Evolutionary conservation across 2,797 vertebrate genomes (phyloP), one percentile per base, ranked within the genome.

Genomic region (Dallia pectoralis): DNA sequence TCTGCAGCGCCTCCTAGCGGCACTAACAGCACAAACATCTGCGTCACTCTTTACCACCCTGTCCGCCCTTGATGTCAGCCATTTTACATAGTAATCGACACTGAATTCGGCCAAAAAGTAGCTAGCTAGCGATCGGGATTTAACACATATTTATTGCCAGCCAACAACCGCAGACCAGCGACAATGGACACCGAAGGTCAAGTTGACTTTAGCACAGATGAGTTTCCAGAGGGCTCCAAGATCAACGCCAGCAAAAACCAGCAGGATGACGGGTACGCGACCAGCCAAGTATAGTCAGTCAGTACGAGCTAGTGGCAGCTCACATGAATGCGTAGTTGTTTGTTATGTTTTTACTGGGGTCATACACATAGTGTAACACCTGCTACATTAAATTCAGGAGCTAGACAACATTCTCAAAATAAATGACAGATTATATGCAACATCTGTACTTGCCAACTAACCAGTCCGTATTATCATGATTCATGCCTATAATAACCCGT

Each of bases 191-290:
- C 69, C 29, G 86, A 89, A 76, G 80, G 84, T n/a, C 82, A 83
- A 49, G 79, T 47, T 29, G 86, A 87, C 47, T 85, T 87, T 72
- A 91, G 87, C 77, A 85, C 89, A 32, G 93, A 95, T 61, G 94
- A 96, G 40, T 94, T 92, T 86, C 93, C 94, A 2, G 95, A 96
- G 78, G 95, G 95, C 30, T 95, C 95, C 22, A 96, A 95, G 83
- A 96, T 96, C 73, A 96, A 96, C 70, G 95, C 95, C 15, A 95
- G 95, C 91, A 95, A 95, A 81, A 96, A 95, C 61, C 94, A 92
- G 84, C 92, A 95, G 84, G 95, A 95, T 81, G 95, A 95, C 68
- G 95, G 94, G 95, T 95, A 82, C 86, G 85, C 81, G 18, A 12
- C 16, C 15, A 66, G 64, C 64, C n/a, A 16, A 16, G 47, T n/a